A percentile compares a stretch with the other conserved stretches of the same genome.
Conservation (phyloP, 2,888 invertebrate genomes). For the Doris montereyensis region DNA sequence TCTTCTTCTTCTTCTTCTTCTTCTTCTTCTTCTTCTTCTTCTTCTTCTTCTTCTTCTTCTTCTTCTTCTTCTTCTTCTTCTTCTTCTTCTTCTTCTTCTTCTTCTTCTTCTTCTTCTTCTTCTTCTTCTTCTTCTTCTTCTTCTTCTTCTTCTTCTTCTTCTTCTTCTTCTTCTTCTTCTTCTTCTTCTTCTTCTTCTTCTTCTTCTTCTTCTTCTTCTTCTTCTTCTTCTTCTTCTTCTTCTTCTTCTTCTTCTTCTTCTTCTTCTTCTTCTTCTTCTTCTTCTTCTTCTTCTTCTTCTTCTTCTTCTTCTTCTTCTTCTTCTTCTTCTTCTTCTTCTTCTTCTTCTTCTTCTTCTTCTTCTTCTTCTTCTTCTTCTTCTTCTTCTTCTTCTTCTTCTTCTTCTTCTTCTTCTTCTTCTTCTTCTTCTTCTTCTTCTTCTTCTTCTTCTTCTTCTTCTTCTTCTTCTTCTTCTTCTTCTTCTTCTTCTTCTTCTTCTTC, state of each 20-base stretch:
- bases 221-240: background rate
- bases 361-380: background rate
- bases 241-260: background rate
- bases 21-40: background rate
- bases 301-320: background rate
- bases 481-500: background rate
- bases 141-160: background rate
- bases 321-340: background rate
- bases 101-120: background rate
- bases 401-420: constrained; percentile 2
- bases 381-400: background rate
- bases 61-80: background rate
- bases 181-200: background rate
- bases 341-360: background rate
- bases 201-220: background rate
- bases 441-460: background rate
- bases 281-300: background rate
- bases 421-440: background rate
- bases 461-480: background rate
- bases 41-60: background rate
- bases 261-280: background rate
- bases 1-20: background rate
- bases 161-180: background rate
- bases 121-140: background rate
- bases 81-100: background rate